These are phyloP conservation scores for Myrmecophaga tridactyla DNA, from an alignment of 2,113 vertebrate species.

Conservation along the genomic window DNA sequence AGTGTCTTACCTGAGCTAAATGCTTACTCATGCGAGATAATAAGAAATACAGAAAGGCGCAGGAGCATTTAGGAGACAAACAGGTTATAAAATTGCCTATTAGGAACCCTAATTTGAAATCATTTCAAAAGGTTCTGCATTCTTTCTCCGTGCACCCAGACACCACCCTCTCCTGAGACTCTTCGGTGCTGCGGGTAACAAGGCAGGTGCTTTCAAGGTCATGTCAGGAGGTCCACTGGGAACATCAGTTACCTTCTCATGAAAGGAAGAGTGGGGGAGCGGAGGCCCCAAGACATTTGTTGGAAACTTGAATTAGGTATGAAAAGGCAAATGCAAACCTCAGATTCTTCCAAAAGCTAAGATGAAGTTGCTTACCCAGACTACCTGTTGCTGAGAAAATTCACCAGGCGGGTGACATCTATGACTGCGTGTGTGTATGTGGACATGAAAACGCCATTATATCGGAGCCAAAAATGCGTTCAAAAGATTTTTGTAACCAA, in stretches of 20 bases:
- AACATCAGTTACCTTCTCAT: constrained; percentile 12
- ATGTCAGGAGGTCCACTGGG: not conserved
- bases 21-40: constrained; percentile 57
- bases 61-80: constrained; percentile 49
- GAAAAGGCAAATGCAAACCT: not conserved
- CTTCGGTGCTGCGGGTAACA: not conserved
- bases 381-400: not conserved
- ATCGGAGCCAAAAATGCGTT: not conserved
- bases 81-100: constrained; percentile 48
- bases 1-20: constrained; percentile 33
- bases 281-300: not conserved
- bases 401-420: rapidly evolving
- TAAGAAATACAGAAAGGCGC: constrained; percentile 46
- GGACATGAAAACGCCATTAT: not conserved
- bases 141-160: not conserved
- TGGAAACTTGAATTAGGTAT: constrained; percentile 5
- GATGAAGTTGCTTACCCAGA: not conserved
- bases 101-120: constrained; percentile 42
- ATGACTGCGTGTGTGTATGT: rapidly evolving
- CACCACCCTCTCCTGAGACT: constrained; percentile 22
- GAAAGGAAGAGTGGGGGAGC: not conserved
- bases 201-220: not conserved
- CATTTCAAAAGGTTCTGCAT: constrained; percentile 11
- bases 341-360: not conserved
- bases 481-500: constrained; percentile 16